Percentiles rank a stretch among this genome's conserved stretches.
phyloP scores from a whole-genome alignment of 1,140 invertebrate species.

The Macrobrachium nipponense region DNA sequence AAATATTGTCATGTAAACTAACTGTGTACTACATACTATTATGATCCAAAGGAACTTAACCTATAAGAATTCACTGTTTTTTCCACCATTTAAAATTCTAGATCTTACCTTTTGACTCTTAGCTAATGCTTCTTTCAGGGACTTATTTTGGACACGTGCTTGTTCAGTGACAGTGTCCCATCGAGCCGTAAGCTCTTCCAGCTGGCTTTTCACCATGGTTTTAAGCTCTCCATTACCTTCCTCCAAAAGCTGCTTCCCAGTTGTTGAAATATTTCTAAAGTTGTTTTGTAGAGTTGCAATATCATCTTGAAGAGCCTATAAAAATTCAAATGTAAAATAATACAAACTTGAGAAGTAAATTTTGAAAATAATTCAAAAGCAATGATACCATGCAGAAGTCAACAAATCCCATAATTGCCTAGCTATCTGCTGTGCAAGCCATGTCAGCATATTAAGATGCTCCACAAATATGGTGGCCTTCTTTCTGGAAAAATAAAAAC shows the following conservation, averaged over 20 bases:
- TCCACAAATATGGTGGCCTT: no score
- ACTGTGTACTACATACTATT: no score
- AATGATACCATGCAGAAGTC: background rate
- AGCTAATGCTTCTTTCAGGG: constrained; percentile 72
- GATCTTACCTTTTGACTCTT: constrained; percentile 73
- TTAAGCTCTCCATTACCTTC: constrained; percentile 75
- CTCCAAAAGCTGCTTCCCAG: constrained; percentile 74
- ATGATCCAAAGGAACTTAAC: no score
- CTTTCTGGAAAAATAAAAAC: no score
- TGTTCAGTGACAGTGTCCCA: constrained; percentile 67
- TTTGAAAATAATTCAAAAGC: background rate
- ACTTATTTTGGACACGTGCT: constrained; percentile 70
- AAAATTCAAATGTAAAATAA: constrained; percentile 7
- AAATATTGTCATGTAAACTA: no score
- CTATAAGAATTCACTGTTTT: no score
- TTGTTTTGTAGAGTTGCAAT: constrained; percentile 76
- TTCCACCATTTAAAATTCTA: no score
- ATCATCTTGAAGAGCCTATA: constrained; percentile 76
- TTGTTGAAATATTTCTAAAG: constrained; percentile 75
- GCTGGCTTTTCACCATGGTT: constrained; percentile 63
- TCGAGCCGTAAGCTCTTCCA: constrained; percentile 68
- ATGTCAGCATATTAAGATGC: no score
- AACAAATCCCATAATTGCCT: no score
- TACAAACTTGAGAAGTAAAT: background rate
- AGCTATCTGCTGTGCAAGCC: no score